Percentiles rank a stretch among this genome's conserved stretches.
Evolutionary conservation across 2,797 vertebrate genomes (phyloP).

Genomic region (Leuciscus waleckii): DNA sequence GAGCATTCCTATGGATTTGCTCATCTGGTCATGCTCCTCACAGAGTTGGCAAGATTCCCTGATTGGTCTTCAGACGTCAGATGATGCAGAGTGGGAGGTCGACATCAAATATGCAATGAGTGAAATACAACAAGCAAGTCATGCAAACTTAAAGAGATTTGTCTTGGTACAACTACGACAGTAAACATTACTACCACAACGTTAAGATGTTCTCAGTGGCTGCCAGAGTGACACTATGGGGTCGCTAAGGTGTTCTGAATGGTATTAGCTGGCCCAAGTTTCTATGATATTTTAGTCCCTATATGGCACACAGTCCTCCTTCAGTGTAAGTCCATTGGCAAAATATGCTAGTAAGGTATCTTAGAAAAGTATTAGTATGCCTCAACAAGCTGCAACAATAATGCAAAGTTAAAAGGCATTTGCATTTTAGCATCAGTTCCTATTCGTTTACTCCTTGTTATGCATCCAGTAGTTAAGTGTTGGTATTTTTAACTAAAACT

Average conservation of each 20-base stretch:
- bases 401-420: neutral
- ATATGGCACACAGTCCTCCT: neutral
- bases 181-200: neutral
- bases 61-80: slow-evolving; percentile 7
- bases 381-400: neutral
- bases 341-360: neutral
- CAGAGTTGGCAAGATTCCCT: neutral
- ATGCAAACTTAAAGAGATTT: neutral
- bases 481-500: neutral
- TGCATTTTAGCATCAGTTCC: neutral
- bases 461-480: neutral
- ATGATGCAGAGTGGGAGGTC: slow-evolving; percentile 12
- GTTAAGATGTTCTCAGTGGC: neutral
- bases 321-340: neutral
- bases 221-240: neutral
- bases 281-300: neutral
- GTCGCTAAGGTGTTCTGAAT: neutral
- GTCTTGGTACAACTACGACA: neutral
- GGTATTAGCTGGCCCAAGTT: neutral
- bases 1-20: slow-evolving; percentile 35
- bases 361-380: neutral
- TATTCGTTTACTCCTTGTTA: neutral
- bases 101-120: neutral
- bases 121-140: neutral
- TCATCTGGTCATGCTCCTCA: slow-evolving; percentile 35